Conservation (phyloP, 2,888 invertebrate species). For the Aromia moschata region DNA sequence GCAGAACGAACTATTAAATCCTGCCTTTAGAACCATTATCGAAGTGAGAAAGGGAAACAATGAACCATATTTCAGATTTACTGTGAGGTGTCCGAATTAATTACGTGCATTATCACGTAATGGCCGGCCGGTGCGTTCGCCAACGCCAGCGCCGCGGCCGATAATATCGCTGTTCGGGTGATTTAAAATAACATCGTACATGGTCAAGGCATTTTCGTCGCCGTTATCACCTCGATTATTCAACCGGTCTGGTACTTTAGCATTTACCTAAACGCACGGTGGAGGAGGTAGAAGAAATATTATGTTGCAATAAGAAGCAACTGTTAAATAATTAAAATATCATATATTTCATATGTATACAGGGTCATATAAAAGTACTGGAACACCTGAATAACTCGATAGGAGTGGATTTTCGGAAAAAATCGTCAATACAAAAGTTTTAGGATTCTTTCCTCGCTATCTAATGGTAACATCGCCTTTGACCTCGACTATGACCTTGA, state of each 20-base stretch:
- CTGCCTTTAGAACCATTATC: conserved; percentile 21
- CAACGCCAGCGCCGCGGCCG: conserved; percentile 46
- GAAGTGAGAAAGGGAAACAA: conserved; percentile 34
- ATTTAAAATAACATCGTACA: conserved; percentile 53
- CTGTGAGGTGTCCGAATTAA: conserved; percentile 47
- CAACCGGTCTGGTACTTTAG: conserved; percentile 17
- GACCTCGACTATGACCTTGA: too few species aligned
- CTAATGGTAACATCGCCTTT: too few species aligned
- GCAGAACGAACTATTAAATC: conserved; percentile 22
- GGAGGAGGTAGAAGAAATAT: too few species aligned
- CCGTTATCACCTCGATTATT: conserved; percentile 45
- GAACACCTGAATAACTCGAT: too few species aligned
- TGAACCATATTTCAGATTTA: conserved; percentile 49
- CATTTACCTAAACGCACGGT: conserved; percentile 22
- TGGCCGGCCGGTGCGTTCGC: conserved; percentile 47
- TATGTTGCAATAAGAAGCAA: too few species aligned
- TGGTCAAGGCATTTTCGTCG: conserved; percentile 45
- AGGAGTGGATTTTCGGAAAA: too few species aligned
- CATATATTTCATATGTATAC: too few species aligned
- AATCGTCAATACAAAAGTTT: too few species aligned
- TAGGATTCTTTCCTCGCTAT: too few species aligned
- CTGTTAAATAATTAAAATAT: too few species aligned
- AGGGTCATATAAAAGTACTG: too few species aligned
- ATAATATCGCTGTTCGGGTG: conserved; percentile 50
- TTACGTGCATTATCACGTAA: conserved; percentile 48